Evolutionary conservation across 2,888 invertebrate genomes (phyloP), one percentile per base, ranked within the genome.

Genomic region (Leucania comma): DNA sequence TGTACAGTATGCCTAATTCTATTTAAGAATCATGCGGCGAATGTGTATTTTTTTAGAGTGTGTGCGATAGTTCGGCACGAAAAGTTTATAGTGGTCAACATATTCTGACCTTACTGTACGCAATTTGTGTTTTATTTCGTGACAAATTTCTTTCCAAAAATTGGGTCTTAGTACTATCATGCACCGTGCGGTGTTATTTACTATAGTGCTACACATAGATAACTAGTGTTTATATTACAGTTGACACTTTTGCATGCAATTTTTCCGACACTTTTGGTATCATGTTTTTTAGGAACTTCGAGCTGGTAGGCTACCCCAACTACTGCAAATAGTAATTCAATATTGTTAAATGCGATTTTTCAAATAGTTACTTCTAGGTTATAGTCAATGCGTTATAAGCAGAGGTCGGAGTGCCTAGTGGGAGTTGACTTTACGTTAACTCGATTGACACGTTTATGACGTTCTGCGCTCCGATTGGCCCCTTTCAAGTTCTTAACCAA

Each of bases 151-250:
- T 1, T 57, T 57, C 35, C 35, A 8, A 22, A 57, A 35, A 35
- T 22, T 22, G 1, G 22, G 35, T 22, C 22, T 57, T 60, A 58
- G 57, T 71, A 58, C 56, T 50, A 58, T 26, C 81, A 83, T 86
- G 84, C 83, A 74, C 65, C 67, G 75, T 70, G 79, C 68, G 38
- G 29, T 26, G 58, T 77, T 71, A 62, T 62, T 59, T 68, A 62
- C 46, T 62, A 59, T 42, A 51, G 57, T 68, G 68, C 10, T 67
- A 46, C 17, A 32, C 59, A 42, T 6, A 75, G 29, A 74, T 35
- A 48, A 42, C 8, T 57, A 3, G 0, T 59, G 1, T 67, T 53
- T 54, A 54, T 60, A 38, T n/a, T 56, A 74, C 32, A 58, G 32
- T 60, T 60, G 20, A 42, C 35, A 32, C n/a, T 22, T 14, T n/a